Evolutionary conservation across 2,888 invertebrate genomes (phyloP), one percentile per base, ranked within the genome.

Genomic region (Patella caerulea): DNA sequence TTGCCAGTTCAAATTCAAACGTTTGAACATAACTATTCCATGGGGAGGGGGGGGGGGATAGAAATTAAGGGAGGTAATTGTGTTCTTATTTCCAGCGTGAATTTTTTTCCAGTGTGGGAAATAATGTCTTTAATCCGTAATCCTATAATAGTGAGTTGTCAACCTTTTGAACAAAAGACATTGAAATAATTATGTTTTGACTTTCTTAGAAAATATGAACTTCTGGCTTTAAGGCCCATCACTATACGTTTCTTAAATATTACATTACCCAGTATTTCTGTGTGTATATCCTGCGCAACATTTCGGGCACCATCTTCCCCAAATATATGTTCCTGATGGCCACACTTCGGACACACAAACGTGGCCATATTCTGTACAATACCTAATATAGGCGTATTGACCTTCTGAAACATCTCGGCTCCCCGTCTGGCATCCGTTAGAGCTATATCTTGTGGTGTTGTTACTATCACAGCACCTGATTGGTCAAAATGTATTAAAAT

Each of bases 291-390:
- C 4, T 90, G 74, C 2, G 84, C 83, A 72, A 91, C 81, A 86
- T 95, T 93, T 55, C 93, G 88, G 0, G 95, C 91, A 2, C 91
- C 95, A 54, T 94, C 94, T 79, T 94, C 93, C 2, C 95, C 96
- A 91, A 96, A 97, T 55, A 97, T 92, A 82, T 94, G 93, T 81
- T 96, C 94, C 79, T 94, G 93, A n/a, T 94, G 93, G 29, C 94
- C 94, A 90, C 97, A 98, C 52, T 95, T 94, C 0, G 94, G 93
- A 90, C 98, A 98, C 71, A 94, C 93, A 0, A 95, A 94, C 78
- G 94, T 94, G 4, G 95, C 95, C 98, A 98, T 98, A 91, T 98
- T 98, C 90, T 97, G 96, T 0, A 97, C 95, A 79, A 98, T 91
- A n/a, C 98, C 98, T 72, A 96, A 93, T 69, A 98, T 94, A 19